phyloP scores from a whole-genome alignment of 2,797 vertebrate genomes.

The Chelonia mydas region DNA sequence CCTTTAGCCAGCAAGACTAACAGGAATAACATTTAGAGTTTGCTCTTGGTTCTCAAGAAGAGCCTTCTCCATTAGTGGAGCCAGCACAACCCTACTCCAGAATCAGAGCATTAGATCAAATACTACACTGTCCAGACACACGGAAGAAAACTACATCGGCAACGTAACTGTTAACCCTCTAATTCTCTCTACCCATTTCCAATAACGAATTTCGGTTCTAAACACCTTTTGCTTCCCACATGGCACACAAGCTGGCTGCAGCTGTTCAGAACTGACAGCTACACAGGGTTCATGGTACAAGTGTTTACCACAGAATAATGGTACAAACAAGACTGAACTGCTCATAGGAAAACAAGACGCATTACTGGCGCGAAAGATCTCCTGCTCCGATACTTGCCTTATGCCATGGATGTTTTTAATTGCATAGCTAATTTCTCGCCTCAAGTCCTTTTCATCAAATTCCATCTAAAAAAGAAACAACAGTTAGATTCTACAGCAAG shows the following conservation, averaged over 20 bases:
- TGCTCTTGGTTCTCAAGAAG: background rate
- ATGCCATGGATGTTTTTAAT: constrained; percentile 99
- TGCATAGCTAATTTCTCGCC: constrained; percentile 96
- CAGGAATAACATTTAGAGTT: background rate
- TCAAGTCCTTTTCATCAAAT: constrained; percentile 95
- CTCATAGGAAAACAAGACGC: background rate
- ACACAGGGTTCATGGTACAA: background rate
- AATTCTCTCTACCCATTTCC: background rate
- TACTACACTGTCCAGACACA: fast-evolving
- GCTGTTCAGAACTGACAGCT: background rate
- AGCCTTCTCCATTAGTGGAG: background rate
- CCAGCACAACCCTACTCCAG: background rate
- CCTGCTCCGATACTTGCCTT: constrained; percentile 84
- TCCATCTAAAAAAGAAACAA: constrained; percentile 86
- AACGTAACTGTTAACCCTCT: fast-evolving
- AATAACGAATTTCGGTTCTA: fast-evolving
- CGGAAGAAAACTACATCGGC: background rate
- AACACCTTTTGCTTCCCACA: background rate
- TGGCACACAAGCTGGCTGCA: background rate
- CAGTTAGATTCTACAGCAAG: background rate
- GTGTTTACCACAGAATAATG: background rate
- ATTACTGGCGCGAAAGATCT: fast-evolving
- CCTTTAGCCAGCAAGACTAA: background rate
- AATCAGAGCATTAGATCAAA: background rate
- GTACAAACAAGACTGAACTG: background rate